A percentile compares a stretch with the other conserved stretches of the same genome.
phyloP scores from a whole-genome alignment of 2,113 vertebrate genomes.

The Epinephelus cyanopodus region DNA sequence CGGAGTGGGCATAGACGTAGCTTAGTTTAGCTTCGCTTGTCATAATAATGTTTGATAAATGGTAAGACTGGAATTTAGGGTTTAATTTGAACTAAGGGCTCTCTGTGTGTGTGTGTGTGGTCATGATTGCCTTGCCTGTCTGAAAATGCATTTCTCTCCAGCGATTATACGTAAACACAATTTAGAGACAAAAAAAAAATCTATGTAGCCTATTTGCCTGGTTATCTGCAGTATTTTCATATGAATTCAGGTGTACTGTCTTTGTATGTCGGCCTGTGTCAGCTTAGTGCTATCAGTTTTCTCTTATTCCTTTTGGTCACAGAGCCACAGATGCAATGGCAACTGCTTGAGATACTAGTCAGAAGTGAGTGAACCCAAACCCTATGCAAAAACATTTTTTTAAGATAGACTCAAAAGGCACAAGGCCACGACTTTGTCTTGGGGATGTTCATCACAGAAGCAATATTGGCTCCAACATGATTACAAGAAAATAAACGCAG shows the following conservation, averaged over 20 bases:
- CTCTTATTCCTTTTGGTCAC: slow-evolving; percentile 9
- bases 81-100: slow-evolving; percentile 15
- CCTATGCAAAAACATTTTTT: slow-evolving; percentile 18
- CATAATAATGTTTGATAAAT: background rate
- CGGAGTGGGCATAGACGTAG: background rate
- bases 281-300: slow-evolving; percentile 12
- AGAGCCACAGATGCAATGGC: slow-evolving; percentile 1
- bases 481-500: slow-evolving; percentile 12
- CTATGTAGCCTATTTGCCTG: background rate
- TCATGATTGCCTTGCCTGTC: background rate
- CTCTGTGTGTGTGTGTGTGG: background rate
- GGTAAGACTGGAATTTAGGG: background rate
- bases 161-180: background rate
- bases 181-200: background rate
- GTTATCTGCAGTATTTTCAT: background rate
- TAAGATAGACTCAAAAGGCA: slow-evolving; percentile 25
- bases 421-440: background rate
- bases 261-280: background rate
- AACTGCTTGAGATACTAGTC: slow-evolving; percentile 31
- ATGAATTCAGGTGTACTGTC: slow-evolving; percentile 2
- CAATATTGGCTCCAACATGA: background rate
- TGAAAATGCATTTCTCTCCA: background rate
- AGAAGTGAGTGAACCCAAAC: slow-evolving; percentile 31
- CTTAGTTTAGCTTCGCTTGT: background rate
- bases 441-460: slow-evolving; percentile 21